Evolutionary conservation across 2,888 invertebrate species (phyloP).

Genomic region (Nebria salina): DNA sequence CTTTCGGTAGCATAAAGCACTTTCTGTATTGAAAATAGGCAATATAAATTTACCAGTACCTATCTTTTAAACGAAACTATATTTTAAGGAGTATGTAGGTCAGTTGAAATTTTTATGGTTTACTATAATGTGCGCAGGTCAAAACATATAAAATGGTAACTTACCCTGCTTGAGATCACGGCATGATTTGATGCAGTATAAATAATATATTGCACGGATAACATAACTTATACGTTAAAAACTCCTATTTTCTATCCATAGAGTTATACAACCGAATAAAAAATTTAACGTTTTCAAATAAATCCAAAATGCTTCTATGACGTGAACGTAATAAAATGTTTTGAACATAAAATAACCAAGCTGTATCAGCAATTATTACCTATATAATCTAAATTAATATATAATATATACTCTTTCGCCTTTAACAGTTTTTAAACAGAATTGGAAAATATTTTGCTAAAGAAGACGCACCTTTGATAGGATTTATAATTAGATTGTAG

Average conservation of each 20-base stretch:
- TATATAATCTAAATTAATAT: too few species aligned
- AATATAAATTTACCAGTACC: not conserved
- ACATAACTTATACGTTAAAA: conserved; percentile 37
- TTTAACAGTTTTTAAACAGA: too few species aligned
- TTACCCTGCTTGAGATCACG: conserved; percentile 25
- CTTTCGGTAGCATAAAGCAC: not conserved
- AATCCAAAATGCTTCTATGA: not conserved
- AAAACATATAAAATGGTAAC: conserved; percentile 30
- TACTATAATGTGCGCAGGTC: conserved; percentile 36
- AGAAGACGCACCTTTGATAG: too few species aligned
- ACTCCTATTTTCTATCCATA: not conserved
- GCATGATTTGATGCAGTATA: conserved; percentile 43
- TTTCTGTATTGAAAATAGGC: not conserved
- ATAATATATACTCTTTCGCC: too few species aligned
- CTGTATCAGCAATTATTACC: not conserved
- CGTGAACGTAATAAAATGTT: not conserved
- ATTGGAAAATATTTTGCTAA: too few species aligned
- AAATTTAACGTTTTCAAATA: not conserved
- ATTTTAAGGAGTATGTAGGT: not conserved
- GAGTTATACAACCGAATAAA: not conserved
- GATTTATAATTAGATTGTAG: too few species aligned
- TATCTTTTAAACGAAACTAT: not conserved
- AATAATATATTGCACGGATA: conserved; percentile 37
- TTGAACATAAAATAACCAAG: not conserved
- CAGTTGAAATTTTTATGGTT: conserved; percentile 33